Percentiles rank a stretch among this genome's conserved stretches.
Evolutionary conservation across 2,888 invertebrate species (phyloP).

Genomic region (Mythimna vitellina): DNA sequence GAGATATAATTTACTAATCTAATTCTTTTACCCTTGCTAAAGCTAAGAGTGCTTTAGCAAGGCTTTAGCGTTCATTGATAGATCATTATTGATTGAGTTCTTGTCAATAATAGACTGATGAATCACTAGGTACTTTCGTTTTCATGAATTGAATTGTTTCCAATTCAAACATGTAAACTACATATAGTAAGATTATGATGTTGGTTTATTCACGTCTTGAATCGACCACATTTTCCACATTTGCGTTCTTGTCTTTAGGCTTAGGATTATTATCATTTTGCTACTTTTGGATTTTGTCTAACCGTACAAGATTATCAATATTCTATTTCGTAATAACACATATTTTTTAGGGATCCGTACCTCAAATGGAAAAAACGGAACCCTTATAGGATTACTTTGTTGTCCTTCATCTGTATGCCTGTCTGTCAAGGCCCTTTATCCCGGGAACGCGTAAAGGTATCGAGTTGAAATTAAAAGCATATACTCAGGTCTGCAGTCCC

Average conservation of each 20-base stretch:
- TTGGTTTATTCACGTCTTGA: background rate
- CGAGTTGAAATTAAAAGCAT: too few species aligned
- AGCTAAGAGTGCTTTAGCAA: too few species aligned
- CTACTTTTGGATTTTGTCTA: background rate
- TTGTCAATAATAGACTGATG: constrained; percentile 23
- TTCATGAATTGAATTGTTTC: constrained; percentile 49
- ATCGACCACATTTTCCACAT: background rate
- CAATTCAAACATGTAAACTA: constrained; percentile 24
- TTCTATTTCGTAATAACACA: background rate
- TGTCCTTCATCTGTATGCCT: too few species aligned
- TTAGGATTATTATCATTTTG: background rate
- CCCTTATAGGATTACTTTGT: too few species aligned
- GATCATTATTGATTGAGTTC: constrained; percentile 18
- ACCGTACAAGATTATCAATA: background rate
- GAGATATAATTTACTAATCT: too few species aligned
- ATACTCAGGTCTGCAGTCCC: too few species aligned
- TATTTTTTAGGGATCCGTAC: too few species aligned
- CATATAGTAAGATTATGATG: constrained; percentile 7
- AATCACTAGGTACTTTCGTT: constrained; percentile 37
- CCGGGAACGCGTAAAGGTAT: too few species aligned
- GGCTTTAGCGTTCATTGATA: constrained; percentile 13
- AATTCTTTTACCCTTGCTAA: background rate
- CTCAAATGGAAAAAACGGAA: too few species aligned
- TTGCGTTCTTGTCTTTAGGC: background rate
- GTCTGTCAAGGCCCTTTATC: too few species aligned